Evolutionary conservation across 2,888 invertebrate genomes (phyloP).

Genomic region (Chaetogeoica ovagalla): DNA sequence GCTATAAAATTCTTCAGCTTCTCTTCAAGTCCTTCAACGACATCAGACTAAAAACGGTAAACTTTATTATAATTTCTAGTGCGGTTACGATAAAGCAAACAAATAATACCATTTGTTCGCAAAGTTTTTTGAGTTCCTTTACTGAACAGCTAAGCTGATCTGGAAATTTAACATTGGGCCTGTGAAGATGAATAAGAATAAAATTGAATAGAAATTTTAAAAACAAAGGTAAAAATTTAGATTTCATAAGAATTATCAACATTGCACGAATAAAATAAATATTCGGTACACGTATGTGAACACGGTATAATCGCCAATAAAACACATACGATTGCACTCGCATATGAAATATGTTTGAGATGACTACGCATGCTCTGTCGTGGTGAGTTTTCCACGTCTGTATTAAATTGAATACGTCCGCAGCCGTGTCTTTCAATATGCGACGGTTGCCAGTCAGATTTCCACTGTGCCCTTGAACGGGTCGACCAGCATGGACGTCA

Average conservation of each 20-base stretch:
- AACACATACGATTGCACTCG: conserved; percentile 4
- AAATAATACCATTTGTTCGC: conserved; percentile 28
- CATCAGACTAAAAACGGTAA: conserved; percentile 17
- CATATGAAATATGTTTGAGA: conserved; percentile 31
- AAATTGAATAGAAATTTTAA: neutral
- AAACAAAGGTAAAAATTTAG: neutral
- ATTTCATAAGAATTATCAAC: too few species aligned
- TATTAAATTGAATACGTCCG: conserved; percentile 37
- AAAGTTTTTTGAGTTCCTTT: conserved; percentile 20
- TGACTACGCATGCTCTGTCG: conserved; percentile 15
- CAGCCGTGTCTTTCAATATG: conserved; percentile 32
- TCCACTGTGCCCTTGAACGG: conserved; percentile 25
- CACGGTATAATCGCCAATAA: too few species aligned
- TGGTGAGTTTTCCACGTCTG: conserved; percentile 31
- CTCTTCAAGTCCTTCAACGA: conserved; percentile 12
- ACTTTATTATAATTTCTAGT: neutral
- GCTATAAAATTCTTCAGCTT: conserved; percentile 30
- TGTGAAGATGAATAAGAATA: neutral
- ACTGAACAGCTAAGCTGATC: conserved; percentile 21
- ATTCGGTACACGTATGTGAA: too few species aligned
- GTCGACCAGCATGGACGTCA: conserved; percentile 13
- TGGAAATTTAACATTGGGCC: conserved; percentile 13
- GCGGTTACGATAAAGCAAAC: neutral
- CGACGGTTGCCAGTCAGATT: conserved; percentile 48
- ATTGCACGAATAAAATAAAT: too few species aligned